Conservation (phyloP, 2,888 invertebrate species). For the Adelphocoris suturalis region DNA sequence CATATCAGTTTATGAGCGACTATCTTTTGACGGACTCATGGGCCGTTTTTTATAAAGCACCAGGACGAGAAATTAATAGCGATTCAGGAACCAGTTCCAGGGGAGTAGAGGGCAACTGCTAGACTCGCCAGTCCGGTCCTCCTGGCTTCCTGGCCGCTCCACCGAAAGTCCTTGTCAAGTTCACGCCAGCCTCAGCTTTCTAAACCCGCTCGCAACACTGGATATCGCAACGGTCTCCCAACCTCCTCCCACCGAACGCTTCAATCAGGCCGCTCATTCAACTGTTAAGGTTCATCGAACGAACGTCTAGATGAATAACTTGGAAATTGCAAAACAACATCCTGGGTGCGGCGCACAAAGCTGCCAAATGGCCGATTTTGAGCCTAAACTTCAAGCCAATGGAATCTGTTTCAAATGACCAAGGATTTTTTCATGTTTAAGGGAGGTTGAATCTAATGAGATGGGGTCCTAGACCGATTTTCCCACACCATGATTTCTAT, state of each 20-base stretch:
- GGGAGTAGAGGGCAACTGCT: background rate
- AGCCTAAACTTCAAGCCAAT: too few species aligned
- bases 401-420: too few species aligned
- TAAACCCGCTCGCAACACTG: conserved; percentile 28
- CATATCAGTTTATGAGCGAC: too few species aligned
- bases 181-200: conserved; percentile 5
- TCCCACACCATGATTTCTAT: too few species aligned
- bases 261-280: background rate
- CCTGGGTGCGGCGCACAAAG: too few species aligned
- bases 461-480: too few species aligned
- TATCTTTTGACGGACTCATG: too few species aligned
- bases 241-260: background rate
- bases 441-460: too few species aligned
- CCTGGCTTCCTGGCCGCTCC: conserved; percentile 1
- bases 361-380: too few species aligned
- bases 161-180: conserved; percentile 35
- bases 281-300: background rate
- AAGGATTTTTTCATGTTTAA: too few species aligned
- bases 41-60: background rate
- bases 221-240: conserved; percentile 32
- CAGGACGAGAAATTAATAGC: background rate
- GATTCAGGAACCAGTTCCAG: conserved; percentile 8
- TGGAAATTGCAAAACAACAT: too few species aligned
- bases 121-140: conserved; percentile 34
- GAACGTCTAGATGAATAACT: too few species aligned